phyloP scores from a whole-genome alignment of 2,888 invertebrate species.

The Endomychus coccineus region DNA sequence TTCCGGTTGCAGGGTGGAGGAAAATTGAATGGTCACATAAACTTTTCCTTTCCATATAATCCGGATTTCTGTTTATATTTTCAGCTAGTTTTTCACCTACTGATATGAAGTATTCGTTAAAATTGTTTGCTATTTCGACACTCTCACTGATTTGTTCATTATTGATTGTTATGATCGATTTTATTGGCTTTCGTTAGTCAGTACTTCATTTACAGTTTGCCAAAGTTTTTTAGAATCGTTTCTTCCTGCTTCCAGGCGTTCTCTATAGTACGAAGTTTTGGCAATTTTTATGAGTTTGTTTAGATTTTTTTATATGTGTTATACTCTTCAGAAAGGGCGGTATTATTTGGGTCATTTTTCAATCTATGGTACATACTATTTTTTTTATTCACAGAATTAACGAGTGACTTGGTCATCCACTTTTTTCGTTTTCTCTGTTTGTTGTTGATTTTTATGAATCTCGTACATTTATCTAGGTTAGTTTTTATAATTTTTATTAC shows the following conservation, averaged over 20 bases:
- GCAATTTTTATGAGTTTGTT: slow-evolving; percentile 1
- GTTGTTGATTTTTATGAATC: slow-evolving; percentile 1
- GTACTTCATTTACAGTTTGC: neutral
- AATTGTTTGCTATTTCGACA: slow-evolving; percentile 3
- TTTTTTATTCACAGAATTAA: slow-evolving; percentile 5
- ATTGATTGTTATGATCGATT: neutral
- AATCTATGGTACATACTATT: slow-evolving; percentile 3
- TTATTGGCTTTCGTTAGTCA: neutral
- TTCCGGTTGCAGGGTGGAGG: slow-evolving; percentile 1
- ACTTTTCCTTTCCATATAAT: too few relatives aligned
- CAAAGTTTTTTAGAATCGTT: slow-evolving; percentile 3
- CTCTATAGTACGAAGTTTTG: neutral
- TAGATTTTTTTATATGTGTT: neutral
- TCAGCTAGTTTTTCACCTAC: neutral
- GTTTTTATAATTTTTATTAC: slow-evolving; percentile 1
- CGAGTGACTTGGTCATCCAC: neutral
- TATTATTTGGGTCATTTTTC: slow-evolving; percentile 2
- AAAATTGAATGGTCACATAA: slow-evolving; percentile 3
- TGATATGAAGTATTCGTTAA: slow-evolving; percentile 1
- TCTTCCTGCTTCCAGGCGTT: neutral
- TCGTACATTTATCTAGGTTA: neutral
- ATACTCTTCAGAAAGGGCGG: neutral
- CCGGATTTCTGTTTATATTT: neutral
- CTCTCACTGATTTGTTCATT: neutral
- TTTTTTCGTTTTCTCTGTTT: slow-evolving; percentile 3